Base-by-base conservation (phyloP, 2,113 vertebrate species). In the Scortum barcoo region DNA sequence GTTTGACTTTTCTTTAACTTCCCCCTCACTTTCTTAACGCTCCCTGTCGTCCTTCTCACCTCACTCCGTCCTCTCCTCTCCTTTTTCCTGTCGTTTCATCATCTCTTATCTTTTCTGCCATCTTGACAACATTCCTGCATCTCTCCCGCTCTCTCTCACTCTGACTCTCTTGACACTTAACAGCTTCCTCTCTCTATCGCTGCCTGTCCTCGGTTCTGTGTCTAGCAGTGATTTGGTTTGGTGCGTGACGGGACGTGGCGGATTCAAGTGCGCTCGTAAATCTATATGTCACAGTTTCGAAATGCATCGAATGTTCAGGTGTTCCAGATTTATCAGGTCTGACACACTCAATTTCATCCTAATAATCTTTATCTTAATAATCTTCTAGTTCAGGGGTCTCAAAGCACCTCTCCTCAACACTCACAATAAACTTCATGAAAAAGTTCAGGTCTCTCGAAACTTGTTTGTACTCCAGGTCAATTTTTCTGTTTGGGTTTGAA, bases 191-290 rank as follows among this genome's bases (percentile, higher is more conserved):
- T 80, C 83, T 80, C 26, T 5, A 1, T 78, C 68, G 10, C 12
- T 19, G 28, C 26, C 54, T 0, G 57, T 84, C 65, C 53, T 85
- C 69, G 24, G 22, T 24, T 82, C 84, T 42, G 77, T 73, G 56
- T 89, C 81, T 75, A 83, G 82, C 87, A 81, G 90, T 77, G 91
- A 86, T 94, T 92, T 93, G 92, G 91, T 89, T 92, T 82, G 84
- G 80, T 86, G 87, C 10, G 53, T 80, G 84, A 61, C 7, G 7
- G 70, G 63, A 65, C 26, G 53, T 60, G 50, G 80, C 40, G 63
- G 65, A 48, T 72, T 67, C 33, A 70, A 85, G 63, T 72, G 80
- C 22, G 5, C 53, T 60, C 72, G 7, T 30, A 44, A 51, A 44
- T 81, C 62, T 76, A 63, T 0, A 56, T 30, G 38, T 40, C 1